Evolutionary conservation across 2,888 invertebrate species (phyloP).

Genomic region (Stenodera caucasica): DNA sequence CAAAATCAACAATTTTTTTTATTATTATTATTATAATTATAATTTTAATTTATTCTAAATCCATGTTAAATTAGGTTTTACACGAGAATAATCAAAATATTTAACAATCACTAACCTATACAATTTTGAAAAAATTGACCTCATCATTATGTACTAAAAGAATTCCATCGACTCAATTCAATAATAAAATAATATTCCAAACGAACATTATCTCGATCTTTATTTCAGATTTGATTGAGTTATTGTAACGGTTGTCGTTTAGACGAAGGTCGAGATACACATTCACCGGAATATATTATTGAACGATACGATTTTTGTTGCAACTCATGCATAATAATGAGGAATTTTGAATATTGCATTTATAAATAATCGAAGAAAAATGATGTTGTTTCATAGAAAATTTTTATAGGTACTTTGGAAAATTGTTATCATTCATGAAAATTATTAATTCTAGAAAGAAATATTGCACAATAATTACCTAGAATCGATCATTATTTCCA

Average conservation of each 20-base stretch:
- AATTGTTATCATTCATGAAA: not conserved
- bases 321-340: constrained; percentile 1
- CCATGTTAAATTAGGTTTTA: not conserved
- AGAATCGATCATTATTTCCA: not conserved
- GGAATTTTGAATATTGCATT: too few relatives aligned
- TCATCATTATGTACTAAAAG: too few relatives aligned
- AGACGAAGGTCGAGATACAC: too few relatives aligned
- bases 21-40: not conserved
- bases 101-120: not conserved
- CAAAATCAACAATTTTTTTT: not conserved
- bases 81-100: not conserved
- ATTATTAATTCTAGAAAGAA: not conserved
- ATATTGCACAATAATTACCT: constrained; percentile 1
- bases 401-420: too few relatives aligned
- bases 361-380: too few relatives aligned
- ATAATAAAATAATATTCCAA: too few relatives aligned
- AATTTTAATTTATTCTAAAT: not conserved
- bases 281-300: too few relatives aligned
- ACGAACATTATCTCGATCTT: not conserved
- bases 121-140: not conserved
- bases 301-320: not conserved
- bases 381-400: too few relatives aligned
- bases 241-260: too few relatives aligned
- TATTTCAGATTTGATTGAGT: too few relatives aligned
- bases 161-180: too few relatives aligned